Evolutionary conservation across 2,888 invertebrate genomes (phyloP), one percentile per base, ranked within the genome.

Genomic region (Acanthosepion esculentum): DNA sequence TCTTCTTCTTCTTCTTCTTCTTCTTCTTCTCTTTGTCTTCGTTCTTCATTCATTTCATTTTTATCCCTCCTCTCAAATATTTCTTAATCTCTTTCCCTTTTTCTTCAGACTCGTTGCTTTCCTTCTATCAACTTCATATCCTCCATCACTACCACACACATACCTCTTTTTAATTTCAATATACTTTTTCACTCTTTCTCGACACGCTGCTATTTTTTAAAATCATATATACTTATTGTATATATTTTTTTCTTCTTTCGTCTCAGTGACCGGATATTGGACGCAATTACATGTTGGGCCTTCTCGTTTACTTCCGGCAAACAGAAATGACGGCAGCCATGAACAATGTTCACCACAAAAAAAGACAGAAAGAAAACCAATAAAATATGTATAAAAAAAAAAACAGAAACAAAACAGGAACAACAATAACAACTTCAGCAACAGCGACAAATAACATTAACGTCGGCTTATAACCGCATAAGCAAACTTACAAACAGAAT

Each of bases 251-350:
- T 33, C 12, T 23, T 78, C n/a, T 33, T 78, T 78, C 78, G 78
- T 78, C 78, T 78, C 78, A n/a, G n/a, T 78, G n/a, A n/a, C 78
- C 78, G 78, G 78, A 78, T 78, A 78, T 78, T 78, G 78, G n/a
- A 78, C n/a, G 78, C 78, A 78, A 78, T 78, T 78, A 78, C 78
- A 78, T 78, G 78, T 78, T 78, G 78, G n/a, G 78, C 78, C 78
- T 78, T 15, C 78, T 78, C 78, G 78, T 33, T 78, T 33, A 33
- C 78, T 78, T 78, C 78, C 78, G 78, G 78, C 78, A n/a, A 23
- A 78, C 78, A 78, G n/a, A 78, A 33, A 78, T 78, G 78, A 78
- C n/a, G n/a, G n/a, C n/a, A n/a, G 78, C 78, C n/a, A 78, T 78
- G 78, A 78, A 78, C 33, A n/a, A 78, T 78, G n/a, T n/a, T n/a